These are phyloP conservation scores for Euspilapteryx auroguttella DNA, from an alignment of 2,888 invertebrate genomes.

Conservation along the genomic window DNA sequence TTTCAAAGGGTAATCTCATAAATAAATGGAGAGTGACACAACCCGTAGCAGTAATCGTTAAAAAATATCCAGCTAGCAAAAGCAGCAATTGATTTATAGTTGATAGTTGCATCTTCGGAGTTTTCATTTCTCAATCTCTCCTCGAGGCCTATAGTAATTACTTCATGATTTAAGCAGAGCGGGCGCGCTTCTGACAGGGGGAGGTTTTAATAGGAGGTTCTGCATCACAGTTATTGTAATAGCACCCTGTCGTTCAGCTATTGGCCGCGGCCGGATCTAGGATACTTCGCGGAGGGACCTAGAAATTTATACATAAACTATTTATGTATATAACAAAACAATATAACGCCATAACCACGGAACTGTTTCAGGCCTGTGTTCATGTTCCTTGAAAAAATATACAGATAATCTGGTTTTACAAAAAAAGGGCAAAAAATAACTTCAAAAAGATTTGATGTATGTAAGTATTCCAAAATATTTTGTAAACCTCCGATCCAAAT, in stretches of 20 bases:
- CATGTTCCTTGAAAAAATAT: too few relatives aligned
- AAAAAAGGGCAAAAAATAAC: too few relatives aligned
- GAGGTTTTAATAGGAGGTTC: constrained; percentile 33
- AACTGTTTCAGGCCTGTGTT: too few relatives aligned
- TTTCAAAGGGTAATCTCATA: neutral
- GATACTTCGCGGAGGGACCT: neutral
- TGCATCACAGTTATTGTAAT: constrained; percentile 38
- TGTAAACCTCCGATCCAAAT: too few relatives aligned
- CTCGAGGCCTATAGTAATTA: constrained; percentile 28
- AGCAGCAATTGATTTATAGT: constrained; percentile 16
- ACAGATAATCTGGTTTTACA: too few relatives aligned
- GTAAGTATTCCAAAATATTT: too few relatives aligned
- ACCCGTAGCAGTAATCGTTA: neutral
- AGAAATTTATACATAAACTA: too few relatives aligned
- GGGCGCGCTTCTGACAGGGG: constrained; percentile 31
- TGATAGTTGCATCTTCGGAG: constrained; percentile 15
- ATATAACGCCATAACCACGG: too few relatives aligned
- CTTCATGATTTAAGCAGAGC: constrained; percentile 36
- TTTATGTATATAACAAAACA: too few relatives aligned
- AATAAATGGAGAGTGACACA: neutral
- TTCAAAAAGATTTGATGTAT: too few relatives aligned
- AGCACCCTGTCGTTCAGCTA: too few relatives aligned
- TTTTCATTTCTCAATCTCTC: constrained; percentile 36
- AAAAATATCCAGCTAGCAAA: constrained; percentile 1
- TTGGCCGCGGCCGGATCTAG: neutral